Percentiles rank a stretch among this genome's conserved stretches.
Evolutionary conservation across 2,888 invertebrate genomes (phyloP).

Genomic region (Oegoconia quadripuncta): DNA sequence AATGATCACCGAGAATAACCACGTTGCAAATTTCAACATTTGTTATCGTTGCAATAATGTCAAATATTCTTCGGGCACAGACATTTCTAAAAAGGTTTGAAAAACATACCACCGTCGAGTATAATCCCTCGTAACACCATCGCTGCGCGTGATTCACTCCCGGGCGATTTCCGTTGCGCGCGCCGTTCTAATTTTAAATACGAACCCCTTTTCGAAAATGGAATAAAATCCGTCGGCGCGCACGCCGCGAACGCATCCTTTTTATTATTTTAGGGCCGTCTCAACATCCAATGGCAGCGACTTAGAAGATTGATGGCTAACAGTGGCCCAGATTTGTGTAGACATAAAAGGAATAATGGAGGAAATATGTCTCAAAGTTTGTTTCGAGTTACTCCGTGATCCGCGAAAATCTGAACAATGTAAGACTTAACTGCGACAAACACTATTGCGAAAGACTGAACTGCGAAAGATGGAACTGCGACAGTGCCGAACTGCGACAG

Average conservation of each 20-base stretch:
- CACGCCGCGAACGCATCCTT: constrained; percentile 49
- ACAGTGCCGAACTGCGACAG: too few relatives aligned
- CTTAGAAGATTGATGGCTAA: neutral
- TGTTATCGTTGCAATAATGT: too few relatives aligned
- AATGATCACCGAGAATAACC: too few relatives aligned
- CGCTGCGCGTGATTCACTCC: constrained; percentile 54
- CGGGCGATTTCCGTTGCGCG: constrained; percentile 66
- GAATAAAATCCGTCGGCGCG: constrained; percentile 65
- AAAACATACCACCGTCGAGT: too few relatives aligned
- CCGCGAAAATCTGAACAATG: too few relatives aligned
- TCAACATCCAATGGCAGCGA: constrained; percentile 28
- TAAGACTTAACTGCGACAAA: too few relatives aligned
- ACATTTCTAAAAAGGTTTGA: too few relatives aligned
- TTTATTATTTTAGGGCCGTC: constrained; percentile 66
- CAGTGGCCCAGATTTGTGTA: neutral
- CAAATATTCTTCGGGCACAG: too few relatives aligned
- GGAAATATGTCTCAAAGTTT: neutral
- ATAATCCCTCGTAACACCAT: constrained; percentile 6
- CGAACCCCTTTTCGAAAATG: constrained; percentile 68
- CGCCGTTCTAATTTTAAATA: constrained; percentile 67
- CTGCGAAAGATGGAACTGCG: too few relatives aligned
- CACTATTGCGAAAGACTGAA: too few relatives aligned
- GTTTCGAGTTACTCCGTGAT: neutral
- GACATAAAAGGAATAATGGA: constrained; percentile 6
- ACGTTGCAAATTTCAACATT: too few relatives aligned